Evolutionary conservation across 1,140 invertebrate species (phyloP).

Genomic region (Diabrotica undecimpunctata): DNA sequence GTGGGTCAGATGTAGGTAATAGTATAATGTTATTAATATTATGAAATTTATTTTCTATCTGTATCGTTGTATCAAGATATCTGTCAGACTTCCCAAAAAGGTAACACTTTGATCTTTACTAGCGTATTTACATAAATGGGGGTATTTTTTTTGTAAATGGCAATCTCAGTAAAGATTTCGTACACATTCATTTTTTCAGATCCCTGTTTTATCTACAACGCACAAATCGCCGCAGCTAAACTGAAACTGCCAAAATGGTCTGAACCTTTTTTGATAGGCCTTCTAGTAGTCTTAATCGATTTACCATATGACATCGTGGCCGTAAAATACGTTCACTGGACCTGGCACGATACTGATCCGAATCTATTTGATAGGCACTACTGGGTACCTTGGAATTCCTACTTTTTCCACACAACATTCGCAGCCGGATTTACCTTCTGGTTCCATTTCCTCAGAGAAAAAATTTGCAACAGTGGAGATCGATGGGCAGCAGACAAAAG

Average conservation of each 20-base stretch:
- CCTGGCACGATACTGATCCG: slow-evolving; percentile 82
- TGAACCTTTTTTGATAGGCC: slow-evolving; percentile 70
- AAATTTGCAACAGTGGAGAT: slow-evolving; percentile 52
- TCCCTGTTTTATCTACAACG: slow-evolving; percentile 71
- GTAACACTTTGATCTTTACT: no score
- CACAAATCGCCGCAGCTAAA: slow-evolving; percentile 61
- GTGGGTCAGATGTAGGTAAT: no score
- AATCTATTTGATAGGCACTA: slow-evolving; percentile 77
- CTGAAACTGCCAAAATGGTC: slow-evolving; percentile 63
- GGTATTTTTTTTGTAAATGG: no score
- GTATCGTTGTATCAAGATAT: no score
- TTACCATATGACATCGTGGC: slow-evolving; percentile 78
- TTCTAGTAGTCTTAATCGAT: slow-evolving; percentile 71
- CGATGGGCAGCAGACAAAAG: slow-evolving; percentile 52
- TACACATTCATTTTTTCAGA: slow-evolving; percentile 53
- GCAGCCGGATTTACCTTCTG: slow-evolving; percentile 67
- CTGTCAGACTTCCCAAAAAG: no score
- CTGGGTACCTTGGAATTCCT: slow-evolving; percentile 75
- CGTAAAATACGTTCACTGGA: slow-evolving; percentile 79
- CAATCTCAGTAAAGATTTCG: no score
- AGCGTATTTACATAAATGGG: no score
- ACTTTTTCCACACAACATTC: slow-evolving; percentile 77
- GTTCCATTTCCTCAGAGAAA: slow-evolving; percentile 58
- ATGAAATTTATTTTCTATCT: no score
- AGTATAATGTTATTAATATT: no score